phyloP scores from a whole-genome alignment of 2,797 vertebrate species.

The Presbytis comata region DNA sequence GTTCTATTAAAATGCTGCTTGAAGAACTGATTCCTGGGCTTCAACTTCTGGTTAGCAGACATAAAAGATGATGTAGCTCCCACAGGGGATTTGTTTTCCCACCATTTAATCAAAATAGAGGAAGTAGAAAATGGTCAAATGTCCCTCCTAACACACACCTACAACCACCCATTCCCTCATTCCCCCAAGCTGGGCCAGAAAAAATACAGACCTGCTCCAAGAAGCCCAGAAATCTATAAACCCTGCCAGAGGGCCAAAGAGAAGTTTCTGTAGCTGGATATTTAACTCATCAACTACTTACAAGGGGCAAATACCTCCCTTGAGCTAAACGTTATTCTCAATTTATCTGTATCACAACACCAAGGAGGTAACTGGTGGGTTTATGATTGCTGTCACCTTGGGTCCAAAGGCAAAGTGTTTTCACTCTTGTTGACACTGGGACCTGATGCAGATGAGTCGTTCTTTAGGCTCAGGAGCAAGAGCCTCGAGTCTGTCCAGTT shows the following conservation, averaged over 20 bases:
- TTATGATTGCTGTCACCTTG: background rate
- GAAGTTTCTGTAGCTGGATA: background rate
- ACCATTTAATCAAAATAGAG: background rate
- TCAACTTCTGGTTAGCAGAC: background rate
- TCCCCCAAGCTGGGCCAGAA: background rate
- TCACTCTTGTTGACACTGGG: rapidly evolving
- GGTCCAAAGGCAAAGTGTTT: background rate
- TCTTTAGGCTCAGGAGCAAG: background rate
- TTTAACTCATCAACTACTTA: background rate
- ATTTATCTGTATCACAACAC: background rate
- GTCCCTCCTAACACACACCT: background rate
- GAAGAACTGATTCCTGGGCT: background rate
- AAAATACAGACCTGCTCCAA: background rate
- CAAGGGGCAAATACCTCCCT: background rate
- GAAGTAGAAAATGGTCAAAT: background rate
- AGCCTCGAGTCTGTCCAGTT: background rate
- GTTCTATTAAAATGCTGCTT: background rate
- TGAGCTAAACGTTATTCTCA: background rate
- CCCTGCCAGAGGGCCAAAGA: background rate
- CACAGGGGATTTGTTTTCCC: background rate
- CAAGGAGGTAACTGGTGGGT: background rate
- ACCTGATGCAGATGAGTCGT: background rate
- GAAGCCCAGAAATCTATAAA: background rate
- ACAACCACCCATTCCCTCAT: background rate
- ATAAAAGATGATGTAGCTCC: background rate